Conservation (phyloP, 2,113 vertebrate species). For the Erythrocebus patas region DNA sequence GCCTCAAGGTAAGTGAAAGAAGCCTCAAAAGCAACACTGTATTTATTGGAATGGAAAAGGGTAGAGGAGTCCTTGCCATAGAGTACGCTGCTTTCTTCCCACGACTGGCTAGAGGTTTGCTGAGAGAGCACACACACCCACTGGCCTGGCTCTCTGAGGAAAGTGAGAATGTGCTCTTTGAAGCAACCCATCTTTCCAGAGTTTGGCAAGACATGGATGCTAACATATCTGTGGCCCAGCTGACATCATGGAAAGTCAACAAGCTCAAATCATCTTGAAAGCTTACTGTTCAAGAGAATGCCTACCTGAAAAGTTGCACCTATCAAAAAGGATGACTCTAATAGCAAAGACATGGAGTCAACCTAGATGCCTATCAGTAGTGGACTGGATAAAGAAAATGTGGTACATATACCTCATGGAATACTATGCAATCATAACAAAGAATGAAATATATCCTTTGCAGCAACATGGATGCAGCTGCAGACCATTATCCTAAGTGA, state of each 20-base stretch:
- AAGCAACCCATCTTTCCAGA: background rate
- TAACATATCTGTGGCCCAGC: background rate
- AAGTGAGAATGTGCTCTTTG: background rate
- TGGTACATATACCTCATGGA: too few relatives aligned
- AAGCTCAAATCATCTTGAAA: background rate
- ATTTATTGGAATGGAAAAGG: rapidly evolving
- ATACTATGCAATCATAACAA: too few relatives aligned
- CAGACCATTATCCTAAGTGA: too few relatives aligned
- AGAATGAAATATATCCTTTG: too few relatives aligned
- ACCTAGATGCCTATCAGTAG: too few relatives aligned
- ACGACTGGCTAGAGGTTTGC: background rate
- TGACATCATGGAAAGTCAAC: background rate
- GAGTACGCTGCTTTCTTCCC: background rate
- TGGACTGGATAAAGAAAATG: too few relatives aligned
- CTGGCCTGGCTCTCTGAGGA: background rate
- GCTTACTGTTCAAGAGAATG: background rate
- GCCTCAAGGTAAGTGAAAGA: background rate
- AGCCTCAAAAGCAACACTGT: background rate
- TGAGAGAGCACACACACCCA: background rate
- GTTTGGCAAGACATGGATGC: background rate
- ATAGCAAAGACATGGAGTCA: too few relatives aligned
- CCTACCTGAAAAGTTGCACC: background rate
- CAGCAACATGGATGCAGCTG: too few relatives aligned
- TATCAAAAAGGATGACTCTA: background rate
- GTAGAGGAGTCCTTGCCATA: background rate